These are phyloP conservation scores for Drosophila merina DNA, from an alignment of 2,888 invertebrate species.

Conservation along the genomic window DNA sequence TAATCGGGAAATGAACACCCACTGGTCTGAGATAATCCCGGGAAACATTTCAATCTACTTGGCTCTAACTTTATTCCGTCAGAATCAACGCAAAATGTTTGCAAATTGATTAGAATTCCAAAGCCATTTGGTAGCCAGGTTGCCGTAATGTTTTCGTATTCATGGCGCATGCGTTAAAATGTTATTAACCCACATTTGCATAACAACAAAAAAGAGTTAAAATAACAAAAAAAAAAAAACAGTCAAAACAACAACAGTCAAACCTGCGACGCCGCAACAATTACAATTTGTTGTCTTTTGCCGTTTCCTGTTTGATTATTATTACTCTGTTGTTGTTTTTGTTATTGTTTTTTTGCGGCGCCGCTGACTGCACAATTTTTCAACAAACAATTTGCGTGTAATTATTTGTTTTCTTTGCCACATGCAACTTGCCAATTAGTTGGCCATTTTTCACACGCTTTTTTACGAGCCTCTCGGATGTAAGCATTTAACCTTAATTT, in stretches of 20 bases:
- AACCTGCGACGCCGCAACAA: conserved; percentile 41
- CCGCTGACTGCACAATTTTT: conserved; percentile 52
- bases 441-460: conserved; percentile 73
- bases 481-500: conserved; percentile 72
- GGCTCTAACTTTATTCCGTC: no score
- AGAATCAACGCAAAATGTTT: conserved; percentile 6
- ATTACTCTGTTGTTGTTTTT: conserved; percentile 24
- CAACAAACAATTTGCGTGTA: conserved; percentile 59
- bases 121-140: conserved; percentile 14
- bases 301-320: conserved; percentile 69
- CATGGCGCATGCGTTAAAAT: conserved; percentile 69
- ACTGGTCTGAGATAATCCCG: conserved; percentile 16
- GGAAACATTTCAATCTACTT: conserved; percentile 29
- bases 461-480: conserved; percentile 74
- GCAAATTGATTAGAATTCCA: conserved; percentile 51
- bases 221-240: conserved; percentile 27
- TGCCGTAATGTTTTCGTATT: conserved; percentile 45
- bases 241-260: conserved; percentile 49
- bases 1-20: conserved; percentile 24
- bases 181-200: conserved; percentile 77
- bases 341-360: conserved; percentile 12
- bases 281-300: conserved; percentile 57
- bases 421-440: conserved; percentile 67
- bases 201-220: conserved; percentile 55
- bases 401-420: conserved; percentile 64